These are phyloP conservation scores for Smittia sp. DNA, from an alignment of 2,888 invertebrate species.

Conservation along the genomic window DNA sequence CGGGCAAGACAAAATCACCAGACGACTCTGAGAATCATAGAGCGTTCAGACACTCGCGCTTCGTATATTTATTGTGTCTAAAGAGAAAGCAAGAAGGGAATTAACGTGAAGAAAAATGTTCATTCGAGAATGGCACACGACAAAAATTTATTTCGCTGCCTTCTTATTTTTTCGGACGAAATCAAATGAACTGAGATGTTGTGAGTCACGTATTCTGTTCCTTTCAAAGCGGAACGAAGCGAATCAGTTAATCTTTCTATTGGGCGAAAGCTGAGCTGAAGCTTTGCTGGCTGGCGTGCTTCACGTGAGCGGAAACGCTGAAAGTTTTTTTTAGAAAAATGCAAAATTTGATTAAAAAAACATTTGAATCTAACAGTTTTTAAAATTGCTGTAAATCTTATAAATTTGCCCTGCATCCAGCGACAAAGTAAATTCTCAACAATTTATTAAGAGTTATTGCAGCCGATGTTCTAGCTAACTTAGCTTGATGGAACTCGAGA, in stretches of 20 bases:
- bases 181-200: not conserved
- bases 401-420: too few relatives aligned
- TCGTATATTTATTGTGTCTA: conserved; percentile 19
- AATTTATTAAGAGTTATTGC: too few relatives aligned
- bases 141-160: conserved; percentile 21
- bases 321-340: too few relatives aligned
- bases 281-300: not conserved
- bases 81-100: conserved; percentile 28
- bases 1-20: not conserved
- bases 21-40: conserved; percentile 8
- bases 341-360: too few relatives aligned
- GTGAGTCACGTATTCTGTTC: conserved; percentile 31
- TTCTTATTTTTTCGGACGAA: conserved; percentile 38
- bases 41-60: not conserved
- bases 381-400: too few relatives aligned
- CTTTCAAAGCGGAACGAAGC: conserved; percentile 4
- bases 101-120: not conserved
- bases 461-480: too few relatives aligned
- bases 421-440: too few relatives aligned
- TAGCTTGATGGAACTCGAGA: too few relatives aligned
- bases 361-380: too few relatives aligned
- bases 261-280: not conserved
- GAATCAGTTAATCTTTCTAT: conserved; percentile 5
- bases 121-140: conserved; percentile 28
- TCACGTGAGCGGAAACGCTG: conserved; percentile 11